Conservation (phyloP, 2,888 invertebrate species). For the Himalopsyche kuldschensis region DNA sequence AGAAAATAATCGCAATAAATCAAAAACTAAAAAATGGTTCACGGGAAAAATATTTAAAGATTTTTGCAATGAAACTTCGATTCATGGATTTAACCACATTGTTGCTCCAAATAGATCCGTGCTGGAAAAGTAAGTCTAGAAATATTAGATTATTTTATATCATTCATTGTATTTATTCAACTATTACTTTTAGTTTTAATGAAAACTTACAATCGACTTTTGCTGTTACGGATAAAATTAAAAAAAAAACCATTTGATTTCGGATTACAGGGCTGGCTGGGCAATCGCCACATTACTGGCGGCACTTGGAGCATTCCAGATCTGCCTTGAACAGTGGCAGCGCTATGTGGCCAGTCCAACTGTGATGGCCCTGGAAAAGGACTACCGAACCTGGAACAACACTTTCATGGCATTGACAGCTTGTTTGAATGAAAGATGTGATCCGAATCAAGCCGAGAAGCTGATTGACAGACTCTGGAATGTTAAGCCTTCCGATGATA, state of each 20-base stretch:
- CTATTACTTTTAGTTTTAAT: too few relatives aligned
- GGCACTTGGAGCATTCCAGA: slow-evolving; percentile 50
- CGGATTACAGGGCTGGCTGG: slow-evolving; percentile 20
- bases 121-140: slow-evolving; percentile 56
- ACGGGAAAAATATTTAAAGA: slow-evolving; percentile 41
- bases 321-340: slow-evolving; percentile 59
- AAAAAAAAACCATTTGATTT: not conserved
- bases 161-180: too few relatives aligned
- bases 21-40: not conserved
- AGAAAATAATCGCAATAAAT: not conserved
- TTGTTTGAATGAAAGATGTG: slow-evolving; percentile 53
- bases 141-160: too few relatives aligned
- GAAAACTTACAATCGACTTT: too few relatives aligned
- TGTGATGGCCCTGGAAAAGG: slow-evolving; percentile 65
- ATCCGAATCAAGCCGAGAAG: slow-evolving; percentile 44
- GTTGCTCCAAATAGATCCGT: slow-evolving; percentile 52
- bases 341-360: slow-evolving; percentile 64
- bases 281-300: slow-evolving; percentile 46
- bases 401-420: slow-evolving; percentile 61
- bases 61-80: slow-evolving; percentile 54
- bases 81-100: slow-evolving; percentile 57
- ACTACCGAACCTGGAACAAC: slow-evolving; percentile 63
- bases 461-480: slow-evolving; percentile 49
- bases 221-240: too few relatives aligned
- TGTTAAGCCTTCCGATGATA: slow-evolving; percentile 42